Base-by-base conservation (phyloP, 2,797 vertebrate genomes). In the Tiaroga cobitis region DNA sequence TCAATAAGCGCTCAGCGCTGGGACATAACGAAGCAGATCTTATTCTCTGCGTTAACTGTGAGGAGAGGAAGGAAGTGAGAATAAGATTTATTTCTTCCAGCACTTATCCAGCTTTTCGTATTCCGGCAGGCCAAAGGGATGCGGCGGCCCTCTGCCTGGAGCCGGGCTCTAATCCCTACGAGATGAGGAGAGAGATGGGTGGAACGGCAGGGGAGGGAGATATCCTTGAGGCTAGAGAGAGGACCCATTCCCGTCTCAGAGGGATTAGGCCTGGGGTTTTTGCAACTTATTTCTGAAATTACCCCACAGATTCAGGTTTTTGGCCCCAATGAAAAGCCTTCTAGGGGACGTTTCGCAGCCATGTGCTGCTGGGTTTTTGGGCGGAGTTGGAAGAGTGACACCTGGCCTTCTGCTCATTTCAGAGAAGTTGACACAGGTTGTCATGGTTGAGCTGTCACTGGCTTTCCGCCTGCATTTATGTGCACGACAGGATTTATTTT, bases 271-370 rank as follows among this genome's bases (percentile, higher is more conserved):
- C 67, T 75, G 61, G 88, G 90, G 91, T 93, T 94, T 93, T 94
- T 93, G 94, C 93, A 94, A 95, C 94, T 94, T 93, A 94, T 93
- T 95, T 94, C 91, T 88, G 89, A 82, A 83, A 91, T 89, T 90
- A 77, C 87, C 89, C 89, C 81, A 75, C 82, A 84, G 89, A 90
- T 86, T 85, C 32, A 65, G 85, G 84, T 83, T 86, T 87, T 88
- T 89, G 88, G 88, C 87, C 89, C 85, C 86, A 46, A 76, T 80
- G 85, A 89, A 90, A 91, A 89, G 83, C 46, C 72, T 65, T 32
- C 61, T 65, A 87, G 79, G 51, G 88, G 67, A 1, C 26, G 8
- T 87, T 89, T 90, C 90, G 92, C 89, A 84, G 91, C 91, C 61
- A 93, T 93, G 92, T 86, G 61, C 29, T 90, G 89, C 89, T 92